Percentiles rank a stretch among this genome's conserved stretches.
phyloP scores from a whole-genome alignment of 2,888 invertebrate genomes.

The Branchinecta sandiegonensis region DNA sequence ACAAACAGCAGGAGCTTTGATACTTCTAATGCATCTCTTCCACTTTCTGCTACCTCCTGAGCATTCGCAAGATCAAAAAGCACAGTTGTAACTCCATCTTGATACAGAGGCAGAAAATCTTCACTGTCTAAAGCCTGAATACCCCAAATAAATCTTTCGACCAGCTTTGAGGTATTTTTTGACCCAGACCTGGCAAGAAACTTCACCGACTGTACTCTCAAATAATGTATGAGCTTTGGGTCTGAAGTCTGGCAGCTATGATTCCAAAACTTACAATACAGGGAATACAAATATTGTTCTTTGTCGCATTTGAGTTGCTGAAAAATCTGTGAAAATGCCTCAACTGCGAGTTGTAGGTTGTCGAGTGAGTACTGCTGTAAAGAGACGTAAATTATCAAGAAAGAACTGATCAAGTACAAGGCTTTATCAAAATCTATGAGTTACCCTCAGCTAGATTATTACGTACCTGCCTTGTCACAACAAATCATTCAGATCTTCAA shows the following conservation, averaged over 20 bases:
- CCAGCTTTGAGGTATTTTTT: neutral
- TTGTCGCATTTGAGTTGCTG: neutral
- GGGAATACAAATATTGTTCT: neutral
- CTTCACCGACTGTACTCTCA: neutral
- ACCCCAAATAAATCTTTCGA: neutral
- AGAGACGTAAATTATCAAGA: neutral
- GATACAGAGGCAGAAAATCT: too few relatives aligned
- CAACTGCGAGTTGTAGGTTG: neutral
- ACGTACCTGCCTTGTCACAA: too few relatives aligned
- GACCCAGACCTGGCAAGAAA: neutral
- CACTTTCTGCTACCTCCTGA: too few relatives aligned
- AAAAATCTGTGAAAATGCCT: neutral
- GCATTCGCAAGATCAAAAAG: too few relatives aligned
- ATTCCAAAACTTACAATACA: slow-evolving; percentile 3
- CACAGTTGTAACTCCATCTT: too few relatives aligned
- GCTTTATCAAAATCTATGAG: neutral
- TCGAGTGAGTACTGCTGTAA: neutral
- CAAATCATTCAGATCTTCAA: too few relatives aligned
- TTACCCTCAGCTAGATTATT: too few relatives aligned
- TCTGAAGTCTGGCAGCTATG: slow-evolving; percentile 1
- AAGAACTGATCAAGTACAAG: neutral
- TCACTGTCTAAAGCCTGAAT: neutral
- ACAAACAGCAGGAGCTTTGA: too few relatives aligned
- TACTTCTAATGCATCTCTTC: too few relatives aligned
- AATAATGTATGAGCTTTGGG: neutral